These are phyloP conservation scores for Chaetura pelagica DNA, from an alignment of 2,113 vertebrate species.

Conservation along the genomic window DNA sequence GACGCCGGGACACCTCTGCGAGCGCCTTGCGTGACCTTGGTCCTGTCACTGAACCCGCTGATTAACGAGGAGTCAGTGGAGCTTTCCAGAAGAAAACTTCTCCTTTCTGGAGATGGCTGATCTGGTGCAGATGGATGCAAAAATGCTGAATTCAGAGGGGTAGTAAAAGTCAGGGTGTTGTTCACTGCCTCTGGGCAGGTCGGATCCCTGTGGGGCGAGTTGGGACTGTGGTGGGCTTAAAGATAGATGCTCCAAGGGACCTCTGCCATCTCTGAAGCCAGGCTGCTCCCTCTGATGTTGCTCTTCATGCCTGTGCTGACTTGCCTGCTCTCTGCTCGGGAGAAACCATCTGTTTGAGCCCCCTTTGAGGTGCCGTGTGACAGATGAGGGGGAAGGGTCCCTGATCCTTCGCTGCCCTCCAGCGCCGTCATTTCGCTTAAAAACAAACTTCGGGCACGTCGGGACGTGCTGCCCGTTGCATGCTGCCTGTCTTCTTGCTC, in stretches of 20 bases:
- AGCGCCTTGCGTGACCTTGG: background rate
- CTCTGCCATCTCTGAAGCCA: background rate
- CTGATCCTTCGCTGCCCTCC: background rate
- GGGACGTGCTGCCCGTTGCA: background rate
- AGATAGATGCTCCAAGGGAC: background rate
- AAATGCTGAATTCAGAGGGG: background rate
- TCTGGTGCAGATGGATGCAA: background rate
- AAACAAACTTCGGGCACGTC: background rate
- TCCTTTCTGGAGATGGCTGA: background rate
- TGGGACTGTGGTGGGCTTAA: no score
- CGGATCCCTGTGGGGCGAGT: background rate
- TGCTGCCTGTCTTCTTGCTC: background rate
- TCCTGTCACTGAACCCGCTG: background rate
- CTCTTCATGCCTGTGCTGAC: background rate
- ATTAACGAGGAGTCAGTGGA: background rate
- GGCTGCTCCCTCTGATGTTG: background rate
- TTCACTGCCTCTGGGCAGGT: background rate
- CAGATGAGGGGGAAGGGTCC: background rate
- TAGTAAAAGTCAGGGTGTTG: background rate
- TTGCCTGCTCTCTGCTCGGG: background rate
- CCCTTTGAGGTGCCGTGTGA: background rate
- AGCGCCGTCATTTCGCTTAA: background rate
- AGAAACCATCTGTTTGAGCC: background rate
- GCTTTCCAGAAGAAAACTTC: background rate
- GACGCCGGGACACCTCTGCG: background rate